phyloP scores from a whole-genome alignment of 2,113 vertebrate species.

The Stigmatopora argus region DNA sequence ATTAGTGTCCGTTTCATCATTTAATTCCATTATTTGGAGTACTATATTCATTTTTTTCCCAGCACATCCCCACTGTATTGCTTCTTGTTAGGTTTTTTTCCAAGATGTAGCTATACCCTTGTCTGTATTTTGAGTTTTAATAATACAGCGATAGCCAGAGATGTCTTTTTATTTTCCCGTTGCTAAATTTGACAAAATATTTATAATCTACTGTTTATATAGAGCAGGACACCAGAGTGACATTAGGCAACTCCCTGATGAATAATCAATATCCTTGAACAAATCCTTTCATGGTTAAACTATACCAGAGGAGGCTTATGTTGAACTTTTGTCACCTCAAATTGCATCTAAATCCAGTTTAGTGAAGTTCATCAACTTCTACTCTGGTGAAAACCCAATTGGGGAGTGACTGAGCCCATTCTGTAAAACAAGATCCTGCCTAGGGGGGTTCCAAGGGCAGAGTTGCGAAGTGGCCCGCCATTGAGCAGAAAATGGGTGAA shows the following conservation, averaged over 20 bases:
- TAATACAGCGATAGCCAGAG: no score
- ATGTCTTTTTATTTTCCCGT: background rate
- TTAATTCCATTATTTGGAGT: no score
- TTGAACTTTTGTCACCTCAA: conserved; percentile 13
- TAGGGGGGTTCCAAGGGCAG: conserved; percentile 18
- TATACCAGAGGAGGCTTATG: conserved; percentile 4
- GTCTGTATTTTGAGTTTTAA: no score
- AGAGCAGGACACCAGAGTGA: background rate
- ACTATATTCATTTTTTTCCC: no score
- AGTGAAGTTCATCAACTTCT: background rate
- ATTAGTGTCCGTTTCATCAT: no score
- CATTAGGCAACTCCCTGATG: background rate
- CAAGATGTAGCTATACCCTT: no score
- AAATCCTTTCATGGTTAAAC: background rate
- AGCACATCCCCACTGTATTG: no score
- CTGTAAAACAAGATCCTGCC: conserved; percentile 21
- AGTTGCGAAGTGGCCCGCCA: conserved; percentile 31
- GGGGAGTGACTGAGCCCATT: conserved; percentile 17
- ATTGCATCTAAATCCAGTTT: conserved; percentile 11
- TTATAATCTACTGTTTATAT: background rate
- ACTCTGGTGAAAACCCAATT: conserved; percentile 18
- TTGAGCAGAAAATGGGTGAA: conserved; percentile 43
- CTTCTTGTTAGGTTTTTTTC: no score
- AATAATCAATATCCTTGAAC: background rate
- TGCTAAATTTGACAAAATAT: background rate